Conservation (phyloP, 2,113 vertebrate species). For the Eptesicus fuscus region DNA sequence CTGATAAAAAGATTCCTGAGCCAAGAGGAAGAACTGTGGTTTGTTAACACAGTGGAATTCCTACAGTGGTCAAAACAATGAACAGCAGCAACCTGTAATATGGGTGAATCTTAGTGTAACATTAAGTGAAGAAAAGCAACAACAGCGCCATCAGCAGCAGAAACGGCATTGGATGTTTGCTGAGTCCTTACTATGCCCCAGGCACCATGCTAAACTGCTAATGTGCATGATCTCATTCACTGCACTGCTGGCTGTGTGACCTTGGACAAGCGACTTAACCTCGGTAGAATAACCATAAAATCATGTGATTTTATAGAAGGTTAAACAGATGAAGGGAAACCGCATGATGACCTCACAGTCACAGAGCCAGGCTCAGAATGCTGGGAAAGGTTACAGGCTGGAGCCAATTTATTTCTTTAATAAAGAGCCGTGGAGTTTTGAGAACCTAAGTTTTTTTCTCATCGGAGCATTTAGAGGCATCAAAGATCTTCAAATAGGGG, state of each 20-base stretch:
- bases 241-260: background rate
- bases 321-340: background rate
- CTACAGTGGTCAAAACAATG: too few species aligned
- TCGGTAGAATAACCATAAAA: background rate
- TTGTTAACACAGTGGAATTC: too few species aligned
- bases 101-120: too few species aligned
- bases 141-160: background rate
- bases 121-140: background rate
- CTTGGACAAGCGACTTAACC: background rate
- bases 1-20: background rate
- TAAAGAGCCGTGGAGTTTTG: conserved; percentile 1
- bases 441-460: conserved; percentile 7
- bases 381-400: background rate
- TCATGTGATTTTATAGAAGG: background rate
- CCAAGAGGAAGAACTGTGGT: background rate
- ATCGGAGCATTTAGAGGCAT: background rate
- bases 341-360: background rate
- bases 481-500: conserved; percentile 19
- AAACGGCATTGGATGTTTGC: rapidly evolving
- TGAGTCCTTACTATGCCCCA: background rate
- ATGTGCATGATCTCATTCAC: background rate
- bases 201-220: background rate
- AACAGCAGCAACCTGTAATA: too few species aligned
- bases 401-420: conserved; percentile 7
- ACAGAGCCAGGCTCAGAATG: background rate